phyloP scores from a whole-genome alignment of 2,797 vertebrate genomes.

The Emydoidea blandingii region DNA sequence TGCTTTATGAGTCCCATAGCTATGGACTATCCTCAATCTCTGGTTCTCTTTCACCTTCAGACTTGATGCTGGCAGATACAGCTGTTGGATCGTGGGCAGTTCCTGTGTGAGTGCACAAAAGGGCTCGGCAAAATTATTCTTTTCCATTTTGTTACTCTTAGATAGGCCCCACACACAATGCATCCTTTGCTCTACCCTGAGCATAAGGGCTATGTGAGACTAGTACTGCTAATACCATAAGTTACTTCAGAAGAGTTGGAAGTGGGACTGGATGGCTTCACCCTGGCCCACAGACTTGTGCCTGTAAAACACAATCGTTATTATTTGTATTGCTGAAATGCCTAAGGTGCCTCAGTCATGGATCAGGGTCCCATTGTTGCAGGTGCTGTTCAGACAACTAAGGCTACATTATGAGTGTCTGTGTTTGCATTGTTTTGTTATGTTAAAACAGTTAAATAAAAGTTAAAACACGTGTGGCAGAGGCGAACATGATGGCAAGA shows the following conservation, averaged over 20 bases:
- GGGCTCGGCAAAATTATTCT: background rate
- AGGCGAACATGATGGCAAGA: background rate
- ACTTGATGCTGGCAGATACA: background rate
- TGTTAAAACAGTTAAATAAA: background rate
- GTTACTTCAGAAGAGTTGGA: background rate
- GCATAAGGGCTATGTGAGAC: background rate
- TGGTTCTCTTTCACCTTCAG: background rate
- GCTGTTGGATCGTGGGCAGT: background rate
- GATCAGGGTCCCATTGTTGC: background rate
- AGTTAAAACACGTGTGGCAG: background rate
- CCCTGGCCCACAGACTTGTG: background rate
- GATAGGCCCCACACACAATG: background rate
- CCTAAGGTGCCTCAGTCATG: background rate
- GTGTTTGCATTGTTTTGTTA: background rate
- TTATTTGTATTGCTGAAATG: background rate
- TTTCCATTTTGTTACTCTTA: background rate
- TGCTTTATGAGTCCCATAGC: background rate
- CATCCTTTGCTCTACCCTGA: background rate
- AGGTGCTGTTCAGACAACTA: background rate
- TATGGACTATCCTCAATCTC: background rate
- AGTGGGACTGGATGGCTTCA: background rate
- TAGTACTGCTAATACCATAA: background rate
- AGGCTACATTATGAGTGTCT: background rate
- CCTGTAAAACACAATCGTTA: background rate
- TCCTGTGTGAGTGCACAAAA: background rate